Base-by-base conservation (phyloP, 2,797 vertebrate species). In the Brachymystax lenok region DNA sequence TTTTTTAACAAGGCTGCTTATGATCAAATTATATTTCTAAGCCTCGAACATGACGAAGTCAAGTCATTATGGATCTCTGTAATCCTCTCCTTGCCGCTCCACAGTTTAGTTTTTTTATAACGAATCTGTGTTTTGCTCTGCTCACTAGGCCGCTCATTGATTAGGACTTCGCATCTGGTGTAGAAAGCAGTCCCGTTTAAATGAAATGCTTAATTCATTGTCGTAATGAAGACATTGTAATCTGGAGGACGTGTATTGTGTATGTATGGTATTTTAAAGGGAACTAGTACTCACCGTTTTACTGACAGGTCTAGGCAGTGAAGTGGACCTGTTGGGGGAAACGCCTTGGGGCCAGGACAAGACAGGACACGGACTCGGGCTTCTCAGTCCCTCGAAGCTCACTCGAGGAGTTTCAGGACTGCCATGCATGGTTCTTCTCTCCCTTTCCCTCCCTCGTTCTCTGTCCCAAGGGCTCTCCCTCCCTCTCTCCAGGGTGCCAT, bases 271-370 rank as follows among this genome's bases (percentile, higher is more conserved):
- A 28, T 28, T 64, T n/a, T 67, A 30, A 19, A 21, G 6, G 17
- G 21, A 24, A 24, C 27, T 61, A 6, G 69, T 1, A 19, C 94
- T 94, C 85, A 97, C 96, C 89, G 84, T 89, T 79, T 86, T 89
- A 80, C 89, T 93, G 75, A 88, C 77, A 71, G 92, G 88, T 85
- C 94, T 93, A 74, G 93, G 93, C 66, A 96, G 85, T 74, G 95
- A 95, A 0, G 95, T 90, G 69, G 94, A 93, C 86, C 92, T 94
- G 79, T 92, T 91, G 10, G 90, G 89, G 82, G 89, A 88, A 79
- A 88, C 92, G 35, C 86, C 84, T 1, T 93, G 87, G 8, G 89
- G 83, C 87, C 91, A 91, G 69, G 85, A 88, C 75, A 88, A 91
- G 77, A 84, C 79, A 3, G 86, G 88, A 33, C 84, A 90, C 12